Evolutionary conservation across 2,888 invertebrate species (phyloP).

Genomic region (Agrilus biguttatus): DNA sequence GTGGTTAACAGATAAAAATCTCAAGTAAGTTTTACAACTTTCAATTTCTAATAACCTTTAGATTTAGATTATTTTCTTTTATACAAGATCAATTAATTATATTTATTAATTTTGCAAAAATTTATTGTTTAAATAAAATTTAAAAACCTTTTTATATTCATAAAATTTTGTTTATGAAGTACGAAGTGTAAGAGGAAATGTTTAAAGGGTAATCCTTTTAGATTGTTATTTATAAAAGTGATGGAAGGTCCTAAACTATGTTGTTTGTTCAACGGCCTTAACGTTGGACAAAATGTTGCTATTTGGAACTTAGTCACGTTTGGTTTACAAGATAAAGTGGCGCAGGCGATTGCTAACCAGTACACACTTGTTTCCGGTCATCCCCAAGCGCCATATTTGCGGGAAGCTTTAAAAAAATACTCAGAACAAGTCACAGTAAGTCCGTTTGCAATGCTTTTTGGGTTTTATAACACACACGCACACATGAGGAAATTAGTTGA

Average conservation of each 20-base stretch:
- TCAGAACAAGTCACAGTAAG: constrained; percentile 21
- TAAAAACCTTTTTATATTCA: no score
- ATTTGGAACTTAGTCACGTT: constrained; percentile 48
- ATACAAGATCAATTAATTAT: no score
- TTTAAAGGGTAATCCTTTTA: constrained; percentile 8
- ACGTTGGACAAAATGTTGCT: constrained; percentile 40
- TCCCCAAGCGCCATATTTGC: constrained; percentile 38
- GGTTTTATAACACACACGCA: no score
- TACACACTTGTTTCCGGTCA: constrained; percentile 45
- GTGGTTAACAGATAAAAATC: constrained; percentile 37
- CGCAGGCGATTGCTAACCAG: constrained; percentile 46
- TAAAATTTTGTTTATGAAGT: no score
- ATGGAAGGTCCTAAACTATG: constrained; percentile 32
- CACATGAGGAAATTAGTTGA: no score
- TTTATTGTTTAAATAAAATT: no score
- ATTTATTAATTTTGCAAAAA: no score
- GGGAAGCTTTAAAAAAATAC: constrained; percentile 33
- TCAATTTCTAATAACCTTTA: no score
- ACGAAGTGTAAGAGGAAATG: neutral
- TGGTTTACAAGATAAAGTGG: constrained; percentile 36
- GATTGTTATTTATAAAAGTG: constrained; percentile 31
- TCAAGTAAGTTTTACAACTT: neutral
- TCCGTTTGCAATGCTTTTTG: neutral
- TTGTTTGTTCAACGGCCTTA: constrained; percentile 37
- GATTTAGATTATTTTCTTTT: no score